Percentiles rank a stretch among this genome's conserved stretches.
phyloP scores from a whole-genome alignment of 2,113 vertebrate species.

The Limnothrissa miodon region DNA sequence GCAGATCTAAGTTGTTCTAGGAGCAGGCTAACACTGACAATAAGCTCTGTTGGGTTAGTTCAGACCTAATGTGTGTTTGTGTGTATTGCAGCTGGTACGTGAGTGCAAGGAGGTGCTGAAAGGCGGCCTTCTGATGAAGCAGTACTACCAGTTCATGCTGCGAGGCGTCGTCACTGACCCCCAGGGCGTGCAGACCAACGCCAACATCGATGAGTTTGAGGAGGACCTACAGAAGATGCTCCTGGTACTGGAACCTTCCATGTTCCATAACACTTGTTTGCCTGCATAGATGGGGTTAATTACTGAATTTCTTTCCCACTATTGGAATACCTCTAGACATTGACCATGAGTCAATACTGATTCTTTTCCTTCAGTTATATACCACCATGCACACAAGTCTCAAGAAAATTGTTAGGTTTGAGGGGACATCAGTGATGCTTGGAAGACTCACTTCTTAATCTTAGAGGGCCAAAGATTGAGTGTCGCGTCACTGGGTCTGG shows the following conservation, averaged over 20 bases:
- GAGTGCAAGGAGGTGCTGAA: constrained; percentile 98
- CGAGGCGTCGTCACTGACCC: constrained; percentile 77
- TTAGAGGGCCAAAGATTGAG: too few relatives aligned
- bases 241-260: constrained; percentile 72
- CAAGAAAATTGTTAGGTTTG: too few relatives aligned
- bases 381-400: too few relatives aligned
- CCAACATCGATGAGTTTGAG: constrained; percentile 96
- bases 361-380: too few relatives aligned
- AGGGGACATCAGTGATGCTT: too few relatives aligned
- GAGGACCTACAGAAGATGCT: constrained; percentile 98
- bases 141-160: constrained; percentile 98
- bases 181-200: constrained; percentile 77
- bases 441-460: too few relatives aligned
- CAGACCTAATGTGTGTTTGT: constrained; percentile 19
- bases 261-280: neutral
- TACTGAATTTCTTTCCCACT: neutral
- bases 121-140: constrained; percentile 97
- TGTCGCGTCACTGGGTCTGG: too few relatives aligned
- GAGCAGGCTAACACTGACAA: too few relatives aligned
- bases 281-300: neutral
- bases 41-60: too few relatives aligned
- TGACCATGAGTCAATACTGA: neutral
- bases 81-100: constrained; percentile 83
- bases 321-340: neutral
- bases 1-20: too few relatives aligned